These are phyloP conservation scores for Agapornis roseicollis DNA, from an alignment of 2,113 vertebrate genomes.

Conservation along the genomic window DNA sequence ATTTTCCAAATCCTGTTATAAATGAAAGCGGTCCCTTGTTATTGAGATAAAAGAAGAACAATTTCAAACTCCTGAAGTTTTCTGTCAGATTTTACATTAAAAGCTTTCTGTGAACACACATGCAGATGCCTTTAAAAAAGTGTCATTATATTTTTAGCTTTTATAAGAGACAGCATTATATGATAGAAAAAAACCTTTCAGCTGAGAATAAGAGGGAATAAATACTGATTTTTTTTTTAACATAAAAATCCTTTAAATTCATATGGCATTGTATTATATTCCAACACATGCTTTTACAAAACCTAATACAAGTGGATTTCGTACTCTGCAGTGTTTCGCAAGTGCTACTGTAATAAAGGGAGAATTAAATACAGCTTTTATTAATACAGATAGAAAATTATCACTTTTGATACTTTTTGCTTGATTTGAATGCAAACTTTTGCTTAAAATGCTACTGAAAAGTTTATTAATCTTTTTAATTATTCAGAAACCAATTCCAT, in stretches of 20 bases:
- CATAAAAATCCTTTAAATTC: background rate
- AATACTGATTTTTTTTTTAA: background rate
- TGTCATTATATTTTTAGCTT: background rate
- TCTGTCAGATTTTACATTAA: background rate
- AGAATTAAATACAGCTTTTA: background rate
- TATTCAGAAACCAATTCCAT: background rate
- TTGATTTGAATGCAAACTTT: background rate
- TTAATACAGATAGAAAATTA: background rate
- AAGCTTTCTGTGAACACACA: background rate
- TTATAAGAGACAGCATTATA: background rate
- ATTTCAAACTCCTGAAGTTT: background rate
- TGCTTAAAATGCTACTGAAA: background rate
- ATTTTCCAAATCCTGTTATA: background rate
- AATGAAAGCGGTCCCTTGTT: background rate
- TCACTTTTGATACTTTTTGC: background rate
- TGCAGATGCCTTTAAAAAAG: background rate
- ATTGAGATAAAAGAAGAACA: background rate
- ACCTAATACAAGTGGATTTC: background rate
- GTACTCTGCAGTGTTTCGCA: background rate
- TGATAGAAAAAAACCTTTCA: background rate
- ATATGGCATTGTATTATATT: background rate
- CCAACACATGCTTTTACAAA: background rate
- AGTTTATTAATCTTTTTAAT: background rate
- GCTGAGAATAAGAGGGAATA: background rate
- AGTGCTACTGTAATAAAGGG: background rate